These are phyloP conservation scores for Plectropomus leopardus DNA, from an alignment of 2,113 vertebrate genomes.

Conservation along the genomic window DNA sequence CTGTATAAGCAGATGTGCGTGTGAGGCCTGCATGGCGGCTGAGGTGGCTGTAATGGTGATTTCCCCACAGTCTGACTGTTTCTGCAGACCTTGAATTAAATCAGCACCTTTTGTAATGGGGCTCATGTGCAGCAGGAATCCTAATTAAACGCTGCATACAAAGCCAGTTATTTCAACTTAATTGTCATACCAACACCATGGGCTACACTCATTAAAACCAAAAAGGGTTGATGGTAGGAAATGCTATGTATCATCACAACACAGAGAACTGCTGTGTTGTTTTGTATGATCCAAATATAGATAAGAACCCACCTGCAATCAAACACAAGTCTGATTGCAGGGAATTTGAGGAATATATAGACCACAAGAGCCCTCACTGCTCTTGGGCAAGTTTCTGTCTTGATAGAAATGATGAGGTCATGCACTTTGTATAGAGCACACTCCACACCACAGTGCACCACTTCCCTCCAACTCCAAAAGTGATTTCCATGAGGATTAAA, in stretches of 20 bases:
- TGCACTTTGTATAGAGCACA: not conserved
- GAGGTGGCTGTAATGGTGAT: constrained; percentile 61
- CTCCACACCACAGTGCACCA: not conserved
- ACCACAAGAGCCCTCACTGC: not conserved
- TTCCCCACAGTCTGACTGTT: constrained; percentile 66
- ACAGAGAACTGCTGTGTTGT: not conserved
- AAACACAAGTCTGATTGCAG: not conserved
- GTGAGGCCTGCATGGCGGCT: constrained; percentile 45
- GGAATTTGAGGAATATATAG: not conserved
- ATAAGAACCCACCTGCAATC: not conserved
- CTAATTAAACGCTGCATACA: constrained; percentile 65
- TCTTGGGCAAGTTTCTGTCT: constrained; percentile 1
- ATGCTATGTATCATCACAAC: constrained; percentile 9
- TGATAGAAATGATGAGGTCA: not conserved
- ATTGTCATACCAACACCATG: constrained; percentile 27
- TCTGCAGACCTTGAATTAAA: constrained; percentile 70
- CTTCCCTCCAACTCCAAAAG: not conserved
- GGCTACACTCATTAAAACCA: constrained; percentile 15
- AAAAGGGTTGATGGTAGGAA: not conserved
- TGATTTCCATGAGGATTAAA: not conserved
- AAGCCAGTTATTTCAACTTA: constrained; percentile 50
- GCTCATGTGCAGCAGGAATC: constrained; percentile 59
- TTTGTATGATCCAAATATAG: not conserved
- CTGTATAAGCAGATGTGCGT: constrained; percentile 62
- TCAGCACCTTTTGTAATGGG: constrained; percentile 69